Evolutionary conservation across 2,113 vertebrate species (phyloP).

Genomic region (Puffinus mauretanicus): DNA sequence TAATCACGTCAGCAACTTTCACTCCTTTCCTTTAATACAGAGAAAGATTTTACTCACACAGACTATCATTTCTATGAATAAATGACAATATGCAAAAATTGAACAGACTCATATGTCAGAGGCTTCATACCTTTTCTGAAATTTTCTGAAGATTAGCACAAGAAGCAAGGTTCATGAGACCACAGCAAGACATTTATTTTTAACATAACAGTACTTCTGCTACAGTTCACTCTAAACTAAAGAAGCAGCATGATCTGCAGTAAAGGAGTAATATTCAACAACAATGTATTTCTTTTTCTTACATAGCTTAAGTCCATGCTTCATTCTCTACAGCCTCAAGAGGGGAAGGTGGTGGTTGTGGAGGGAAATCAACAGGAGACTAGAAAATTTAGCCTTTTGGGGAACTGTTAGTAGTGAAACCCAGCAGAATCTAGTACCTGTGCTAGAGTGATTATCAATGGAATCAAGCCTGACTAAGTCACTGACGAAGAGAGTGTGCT

Average conservation of each 20-base stretch:
- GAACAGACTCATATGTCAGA: not conserved
- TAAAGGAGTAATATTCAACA: not conserved
- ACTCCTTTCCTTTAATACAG: not conserved
- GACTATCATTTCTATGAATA: not conserved
- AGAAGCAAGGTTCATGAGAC: not conserved
- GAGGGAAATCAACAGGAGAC: slow-evolving; percentile 2
- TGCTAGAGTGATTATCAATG: slow-evolving; percentile 80
- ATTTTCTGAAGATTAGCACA: not conserved
- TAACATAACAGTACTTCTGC: not conserved
- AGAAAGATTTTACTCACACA: not conserved
- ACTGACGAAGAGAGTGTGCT: slow-evolving; percentile 80
- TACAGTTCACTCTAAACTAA: not conserved
- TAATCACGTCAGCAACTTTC: not conserved
- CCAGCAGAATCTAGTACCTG: slow-evolving; percentile 81
- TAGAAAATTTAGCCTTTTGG: slow-evolving; percentile 20
- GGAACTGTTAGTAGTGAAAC: slow-evolving; percentile 56
- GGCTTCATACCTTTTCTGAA: not conserved
- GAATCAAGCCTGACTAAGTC: slow-evolving; percentile 79
- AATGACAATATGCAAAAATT: not conserved
- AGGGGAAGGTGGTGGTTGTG: not conserved
- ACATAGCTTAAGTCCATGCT: not conserved
- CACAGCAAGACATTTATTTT: not conserved
- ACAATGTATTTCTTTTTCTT: not conserved
- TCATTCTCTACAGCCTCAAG: not conserved
- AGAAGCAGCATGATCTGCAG: not conserved